Evolutionary conservation across 1,140 invertebrate species (phyloP).

Genomic region (Nylanderia fulva): DNA sequence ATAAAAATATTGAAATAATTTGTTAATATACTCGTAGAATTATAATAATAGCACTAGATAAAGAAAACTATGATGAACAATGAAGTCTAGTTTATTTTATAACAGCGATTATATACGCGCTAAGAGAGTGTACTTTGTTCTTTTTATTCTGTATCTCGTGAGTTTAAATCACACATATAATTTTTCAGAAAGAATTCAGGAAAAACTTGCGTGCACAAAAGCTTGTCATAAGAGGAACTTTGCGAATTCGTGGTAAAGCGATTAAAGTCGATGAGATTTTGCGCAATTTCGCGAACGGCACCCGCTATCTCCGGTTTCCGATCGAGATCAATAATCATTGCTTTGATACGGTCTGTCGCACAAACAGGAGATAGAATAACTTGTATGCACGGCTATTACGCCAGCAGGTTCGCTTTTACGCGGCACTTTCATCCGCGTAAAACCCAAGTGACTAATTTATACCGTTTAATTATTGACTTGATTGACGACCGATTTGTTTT

Average conservation of each 20-base stretch:
- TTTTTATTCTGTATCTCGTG: not conserved
- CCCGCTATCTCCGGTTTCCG: constrained; percentile 43
- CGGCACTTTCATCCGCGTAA: constrained; percentile 21
- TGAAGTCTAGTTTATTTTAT: not conserved
- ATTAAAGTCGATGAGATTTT: not conserved
- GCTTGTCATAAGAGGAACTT: constrained; percentile 22
- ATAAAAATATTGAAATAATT: constrained; percentile 1
- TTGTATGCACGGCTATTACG: constrained; percentile 22
- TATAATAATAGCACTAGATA: not conserved
- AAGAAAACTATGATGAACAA: constrained; percentile 17
- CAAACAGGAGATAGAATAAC: constrained; percentile 39
- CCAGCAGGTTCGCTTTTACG: constrained; percentile 19
- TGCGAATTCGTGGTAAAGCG: constrained; percentile 3
- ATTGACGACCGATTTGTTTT: constrained; percentile 28
- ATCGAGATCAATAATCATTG: constrained; percentile 61
- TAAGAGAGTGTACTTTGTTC: too few relatives aligned
- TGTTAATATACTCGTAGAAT: not conserved
- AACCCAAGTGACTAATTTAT: constrained; percentile 33
- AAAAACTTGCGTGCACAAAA: constrained; percentile 8
- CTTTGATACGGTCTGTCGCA: constrained; percentile 63
- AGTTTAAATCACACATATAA: not conserved
- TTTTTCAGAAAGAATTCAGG: not conserved
- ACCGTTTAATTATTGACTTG: constrained; percentile 15
- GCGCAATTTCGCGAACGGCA: constrained; percentile 29
- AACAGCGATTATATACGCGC: not conserved